phyloP scores from a whole-genome alignment of 2,888 invertebrate species.

The Pedicia rivosa region DNA sequence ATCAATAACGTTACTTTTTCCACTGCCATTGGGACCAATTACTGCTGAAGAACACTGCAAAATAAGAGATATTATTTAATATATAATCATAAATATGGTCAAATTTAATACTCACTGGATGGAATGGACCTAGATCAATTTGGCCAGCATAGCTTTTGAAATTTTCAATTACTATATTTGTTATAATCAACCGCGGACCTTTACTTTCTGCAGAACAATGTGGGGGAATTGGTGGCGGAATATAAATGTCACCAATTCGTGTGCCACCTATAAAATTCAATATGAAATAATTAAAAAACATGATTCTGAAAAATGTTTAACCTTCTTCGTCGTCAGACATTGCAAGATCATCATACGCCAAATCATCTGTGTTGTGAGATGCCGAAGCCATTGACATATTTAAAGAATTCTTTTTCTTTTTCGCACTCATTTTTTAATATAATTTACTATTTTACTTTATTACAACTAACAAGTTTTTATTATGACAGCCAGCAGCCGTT shows the following conservation, averaged over 20 bases:
- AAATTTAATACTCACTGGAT: constrained; percentile 49
- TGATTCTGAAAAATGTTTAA: too few species aligned
- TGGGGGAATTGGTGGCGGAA: constrained; percentile 60
- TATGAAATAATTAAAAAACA: too few species aligned
- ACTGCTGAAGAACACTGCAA: constrained; percentile 86
- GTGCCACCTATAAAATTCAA: constrained; percentile 44
- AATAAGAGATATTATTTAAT: constrained; percentile 13
- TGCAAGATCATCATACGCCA: too few species aligned
- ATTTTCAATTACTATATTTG: constrained; percentile 77
- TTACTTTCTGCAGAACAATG: constrained; percentile 52
- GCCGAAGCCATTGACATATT: too few species aligned
- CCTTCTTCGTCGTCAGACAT: too few species aligned
- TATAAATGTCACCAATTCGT: constrained; percentile 65
- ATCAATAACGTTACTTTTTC: constrained; percentile 98
- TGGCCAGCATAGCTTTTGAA: constrained; percentile 93
- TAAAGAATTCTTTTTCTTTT: too few species aligned
- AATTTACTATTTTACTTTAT: too few species aligned
- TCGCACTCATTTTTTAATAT: too few species aligned
- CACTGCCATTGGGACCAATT: constrained; percentile 97
- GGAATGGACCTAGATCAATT: constrained; percentile 81
- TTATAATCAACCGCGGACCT: constrained; percentile 79
- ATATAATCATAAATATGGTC: neutral
- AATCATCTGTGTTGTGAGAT: too few species aligned
- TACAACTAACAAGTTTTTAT: too few species aligned
- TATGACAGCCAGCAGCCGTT: too few species aligned